Evolutionary conservation across 37 sponge, comb jelly and placozoan genomes (phyloP).

Genomic region (Chondrosia reniformis): DNA sequence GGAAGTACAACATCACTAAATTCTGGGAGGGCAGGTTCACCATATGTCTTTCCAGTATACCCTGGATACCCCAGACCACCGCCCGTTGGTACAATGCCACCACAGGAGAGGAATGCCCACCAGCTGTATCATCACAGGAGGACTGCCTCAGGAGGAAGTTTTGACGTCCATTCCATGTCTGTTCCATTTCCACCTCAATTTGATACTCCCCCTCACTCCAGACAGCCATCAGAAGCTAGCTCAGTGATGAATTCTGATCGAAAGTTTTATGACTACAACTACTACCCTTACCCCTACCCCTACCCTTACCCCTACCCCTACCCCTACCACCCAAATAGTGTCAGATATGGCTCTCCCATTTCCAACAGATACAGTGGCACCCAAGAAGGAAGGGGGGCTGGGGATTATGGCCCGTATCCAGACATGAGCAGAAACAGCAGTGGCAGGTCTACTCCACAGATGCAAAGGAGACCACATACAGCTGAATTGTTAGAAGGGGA

Average conservation of each 20-base stretch:
- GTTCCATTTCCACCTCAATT: too few species aligned
- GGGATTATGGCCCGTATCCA: too few species aligned
- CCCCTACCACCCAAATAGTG: neutral
- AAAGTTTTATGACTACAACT: neutral
- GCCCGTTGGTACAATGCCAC: constrained; percentile 1
- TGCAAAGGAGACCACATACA: neutral
- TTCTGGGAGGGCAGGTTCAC: neutral
- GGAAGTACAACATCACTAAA: neutral
- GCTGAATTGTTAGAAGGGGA: constrained; percentile 8
- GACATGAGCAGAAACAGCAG: too few species aligned
- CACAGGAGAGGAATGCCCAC: neutral
- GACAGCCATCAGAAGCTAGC: constrained; percentile 11
- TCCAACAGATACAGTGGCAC: neutral
- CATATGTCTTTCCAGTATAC: neutral
- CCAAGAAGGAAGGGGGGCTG: neutral
- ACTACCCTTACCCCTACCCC: constrained; percentile 13
- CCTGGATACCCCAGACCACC: neutral
- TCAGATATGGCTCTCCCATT: neutral
- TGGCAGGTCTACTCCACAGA: neutral
- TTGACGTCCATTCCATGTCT: neutral
- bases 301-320: neutral
- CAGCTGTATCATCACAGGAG: neutral
- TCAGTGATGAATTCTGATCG: neutral
- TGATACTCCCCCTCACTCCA: neutral
- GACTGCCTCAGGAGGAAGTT: neutral